Percentiles rank a stretch among this genome's conserved stretches.
These are phyloP conservation scores for Stictocephala bisonia DNA, from an alignment of 2,888 invertebrate species.

Conservation along the genomic window DNA sequence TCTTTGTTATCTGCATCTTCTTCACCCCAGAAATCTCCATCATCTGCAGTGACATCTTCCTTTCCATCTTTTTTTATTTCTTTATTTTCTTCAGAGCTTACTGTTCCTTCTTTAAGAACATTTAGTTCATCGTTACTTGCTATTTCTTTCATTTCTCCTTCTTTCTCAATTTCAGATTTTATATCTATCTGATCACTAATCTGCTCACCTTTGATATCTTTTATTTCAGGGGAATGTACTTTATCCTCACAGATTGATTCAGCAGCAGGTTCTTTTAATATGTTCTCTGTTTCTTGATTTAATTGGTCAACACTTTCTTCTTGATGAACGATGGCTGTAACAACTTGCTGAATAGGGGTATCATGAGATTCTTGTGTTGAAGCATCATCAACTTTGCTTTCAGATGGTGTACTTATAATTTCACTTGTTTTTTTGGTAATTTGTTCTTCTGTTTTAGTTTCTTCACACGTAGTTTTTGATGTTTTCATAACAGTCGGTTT, in stretches of 20 bases:
- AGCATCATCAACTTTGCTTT: constrained; percentile 7
- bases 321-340: constrained; percentile 46
- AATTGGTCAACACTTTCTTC: constrained; percentile 17
- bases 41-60: constrained; percentile 35
- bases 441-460: constrained; percentile 47
- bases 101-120: neutral
- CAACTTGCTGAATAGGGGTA: constrained; percentile 40
- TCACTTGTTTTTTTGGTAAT: constrained; percentile 53
- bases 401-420: constrained; percentile 23
- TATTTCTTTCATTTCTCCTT: constrained; percentile 48
- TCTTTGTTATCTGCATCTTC: constrained; percentile 43
- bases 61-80: constrained; percentile 43
- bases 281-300: constrained; percentile 49
- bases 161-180: too few relatives aligned
- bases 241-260: too few relatives aligned
- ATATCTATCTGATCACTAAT: too few relatives aligned
- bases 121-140: constrained; percentile 40
- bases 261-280: constrained; percentile 63
- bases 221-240: too few relatives aligned
- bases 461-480: constrained; percentile 45
- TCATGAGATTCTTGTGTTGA: constrained; percentile 29
- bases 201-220: too few relatives aligned
- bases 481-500: constrained; percentile 40
- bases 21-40: neutral
- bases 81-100: constrained; percentile 29